Evolutionary conservation across 2,797 vertebrate genomes (phyloP).

Genomic region (Philypnodon macrostomus): DNA sequence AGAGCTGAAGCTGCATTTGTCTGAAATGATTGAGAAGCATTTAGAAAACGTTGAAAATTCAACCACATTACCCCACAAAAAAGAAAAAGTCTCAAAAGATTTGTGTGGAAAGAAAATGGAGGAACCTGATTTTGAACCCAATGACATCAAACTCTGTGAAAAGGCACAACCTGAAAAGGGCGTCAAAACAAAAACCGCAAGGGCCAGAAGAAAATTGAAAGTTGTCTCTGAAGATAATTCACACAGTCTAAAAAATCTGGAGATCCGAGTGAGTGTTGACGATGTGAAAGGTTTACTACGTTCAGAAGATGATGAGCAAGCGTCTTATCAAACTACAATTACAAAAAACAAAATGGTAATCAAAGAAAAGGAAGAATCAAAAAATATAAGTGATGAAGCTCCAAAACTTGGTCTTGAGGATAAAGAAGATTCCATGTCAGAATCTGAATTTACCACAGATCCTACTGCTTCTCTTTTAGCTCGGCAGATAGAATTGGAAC

Average conservation of each 20-base stretch:
- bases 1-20: slow-evolving; percentile 62
- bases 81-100: slow-evolving; percentile 70
- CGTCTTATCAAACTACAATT: slow-evolving; percentile 54
- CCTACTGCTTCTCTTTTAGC: slow-evolving; percentile 85
- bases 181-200: slow-evolving; percentile 74
- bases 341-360: slow-evolving; percentile 75
- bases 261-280: slow-evolving; percentile 82
- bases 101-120: slow-evolving; percentile 64
- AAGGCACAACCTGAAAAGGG: slow-evolving; percentile 69
- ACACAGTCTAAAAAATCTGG: slow-evolving; percentile 83
- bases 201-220: slow-evolving; percentile 83
- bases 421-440: slow-evolving; percentile 73
- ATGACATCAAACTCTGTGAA: slow-evolving; percentile 64
- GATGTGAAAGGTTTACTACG: slow-evolving; percentile 80
- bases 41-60: slow-evolving; percentile 70
- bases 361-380: slow-evolving; percentile 72
- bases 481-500: slow-evolving; percentile 92
- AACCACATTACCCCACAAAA: slow-evolving; percentile 43
- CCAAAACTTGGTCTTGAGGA: slow-evolving; percentile 69
- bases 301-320: slow-evolving; percentile 74
- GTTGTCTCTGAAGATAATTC: slow-evolving; percentile 79
- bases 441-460: slow-evolving; percentile 75
- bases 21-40: slow-evolving; percentile 66
- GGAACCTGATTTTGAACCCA: slow-evolving; percentile 67
- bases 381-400: slow-evolving; percentile 63